Base-by-base conservation (phyloP, 2,797 vertebrate genomes). In the Coccyzus lansbergi region DNA sequence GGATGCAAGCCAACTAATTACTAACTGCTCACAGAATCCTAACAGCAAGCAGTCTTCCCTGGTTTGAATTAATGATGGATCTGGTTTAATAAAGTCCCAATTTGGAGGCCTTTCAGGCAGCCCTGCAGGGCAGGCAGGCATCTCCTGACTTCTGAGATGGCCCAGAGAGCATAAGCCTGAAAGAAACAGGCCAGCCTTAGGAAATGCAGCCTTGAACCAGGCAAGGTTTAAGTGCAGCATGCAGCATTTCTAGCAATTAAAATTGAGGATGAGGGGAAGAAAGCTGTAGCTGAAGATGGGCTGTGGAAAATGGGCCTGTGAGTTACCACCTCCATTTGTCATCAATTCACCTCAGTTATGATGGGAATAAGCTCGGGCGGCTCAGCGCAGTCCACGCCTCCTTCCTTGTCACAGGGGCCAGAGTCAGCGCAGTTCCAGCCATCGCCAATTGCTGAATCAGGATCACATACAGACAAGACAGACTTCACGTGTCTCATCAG, bases 161-260 rank as follows among this genome's bases (percentile, higher is more conserved):
- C 12, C 3, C 0, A 19, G 26, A 33, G 36, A 48, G 15, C 0
- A 4, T 24, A 36, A 55, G 3, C 16, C 25, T 24, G 9, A 7
- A 28, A 22, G 60, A 20, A 67, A 56, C 17, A n/a, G 63, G 25
- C 17, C 70, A 49, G 46, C 38, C 80, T 28, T 5, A 19, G 38
- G 13, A 72, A 72, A 65, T 0, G 21, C 46, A 38, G 74, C 65
- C 28, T 36, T 71, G 11, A 19, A 4, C 42, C 58, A 31, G 49
- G 44, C 25, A 16, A n/a, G 16, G 40, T 19, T 42, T 9, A 7
- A 55, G 24, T 29, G 21, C 74, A 46, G 75, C 0, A 0, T 12
- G 31, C 12, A 0, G 29, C 78, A 12, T 19, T 64, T 34, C 15
- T 15, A 53, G 19, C 28, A 31, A 5, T 6, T 14, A 51, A 63